Base-by-base conservation (phyloP, 2,888 invertebrate species). In the Stenurella melanura region DNA sequence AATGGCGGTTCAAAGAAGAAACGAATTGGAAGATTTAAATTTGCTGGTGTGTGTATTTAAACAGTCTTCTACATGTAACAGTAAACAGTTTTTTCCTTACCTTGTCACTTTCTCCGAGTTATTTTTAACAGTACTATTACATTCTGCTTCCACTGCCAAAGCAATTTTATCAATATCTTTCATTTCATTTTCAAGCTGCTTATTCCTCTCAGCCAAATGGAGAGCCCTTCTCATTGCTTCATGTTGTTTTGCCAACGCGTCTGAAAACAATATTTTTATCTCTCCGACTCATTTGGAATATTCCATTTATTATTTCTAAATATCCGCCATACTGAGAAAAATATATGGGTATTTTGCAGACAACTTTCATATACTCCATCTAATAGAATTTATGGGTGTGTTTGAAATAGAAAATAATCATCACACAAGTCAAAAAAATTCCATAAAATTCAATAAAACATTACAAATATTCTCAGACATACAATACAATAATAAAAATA, bases 191-290 rank as follows among this genome's bases (percentile, higher is more conserved):
- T 95, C 93, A 69, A 96, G 87, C 75, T 90, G 90, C 86, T 93
- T 93, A 85, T 95, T 96, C 83, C 93, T 92, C 81, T 95, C 94
- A n/a, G 95, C 95, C 71, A 95, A 90, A 84, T 91, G 91, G 60
- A 96, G 89, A 6, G 96, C 95, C 81, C 94, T 90, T 61, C 94
- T 90, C 95, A 96, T 96, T 5, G 96, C 96, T 87, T 96, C 95
- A 88, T 96, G 96, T 85, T 95, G 94, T 84, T 94, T 94, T 72
- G 91, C 90, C 76, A 94, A 87, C 19, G 93, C 90, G 81, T 91
- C 93, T 89, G 81, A 72, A 86, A 73, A 64, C 50, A 74, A 17
- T 15, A n/a, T 26, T n/a, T 54, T 18, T 54, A 11, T 3, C 42
- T 42, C 17, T 56, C 17, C 0, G 18, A n/a, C 12, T n/a, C 15